phyloP scores from a whole-genome alignment of 2,113 vertebrate genomes.

The Aptenodytes forsteri region DNA sequence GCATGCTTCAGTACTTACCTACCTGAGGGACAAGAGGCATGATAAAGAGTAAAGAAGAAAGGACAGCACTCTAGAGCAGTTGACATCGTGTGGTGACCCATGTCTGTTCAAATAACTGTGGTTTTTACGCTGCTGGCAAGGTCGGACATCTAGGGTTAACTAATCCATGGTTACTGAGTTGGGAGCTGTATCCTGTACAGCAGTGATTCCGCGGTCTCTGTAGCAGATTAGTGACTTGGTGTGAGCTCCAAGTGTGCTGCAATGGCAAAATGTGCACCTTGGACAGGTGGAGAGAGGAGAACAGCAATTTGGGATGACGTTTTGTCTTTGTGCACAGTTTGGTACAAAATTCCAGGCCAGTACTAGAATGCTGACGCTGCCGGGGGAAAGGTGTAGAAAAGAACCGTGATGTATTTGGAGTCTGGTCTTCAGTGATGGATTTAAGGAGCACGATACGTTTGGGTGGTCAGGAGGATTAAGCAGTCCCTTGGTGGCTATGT shows the following conservation, averaged over 20 bases:
- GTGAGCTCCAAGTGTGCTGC: not conserved
- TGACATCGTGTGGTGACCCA: not conserved
- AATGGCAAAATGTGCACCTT: not conserved
- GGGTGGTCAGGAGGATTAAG: not conserved
- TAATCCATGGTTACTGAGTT: not conserved
- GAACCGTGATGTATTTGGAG: not conserved
- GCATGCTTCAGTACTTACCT: not conserved
- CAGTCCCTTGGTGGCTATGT: not conserved
- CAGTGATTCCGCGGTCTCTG: not conserved
- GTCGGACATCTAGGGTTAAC: not conserved
- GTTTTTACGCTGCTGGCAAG: not conserved
- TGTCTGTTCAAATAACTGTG: not conserved
- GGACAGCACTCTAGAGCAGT: not conserved
- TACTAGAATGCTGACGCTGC: not conserved
- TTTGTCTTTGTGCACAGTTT: not conserved
- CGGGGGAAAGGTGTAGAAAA: accelerated
- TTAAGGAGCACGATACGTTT: not conserved
- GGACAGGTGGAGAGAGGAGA: not conserved
- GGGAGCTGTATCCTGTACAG: not conserved
- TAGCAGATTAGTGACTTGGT: not conserved
- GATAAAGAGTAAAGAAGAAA: not conserved
- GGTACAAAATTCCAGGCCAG: not conserved
- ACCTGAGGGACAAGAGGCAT: not conserved
- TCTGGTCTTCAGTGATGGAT: not conserved
- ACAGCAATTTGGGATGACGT: not conserved